phyloP scores from a whole-genome alignment of 2,888 invertebrate species.

The Clunio marinus region DNA sequence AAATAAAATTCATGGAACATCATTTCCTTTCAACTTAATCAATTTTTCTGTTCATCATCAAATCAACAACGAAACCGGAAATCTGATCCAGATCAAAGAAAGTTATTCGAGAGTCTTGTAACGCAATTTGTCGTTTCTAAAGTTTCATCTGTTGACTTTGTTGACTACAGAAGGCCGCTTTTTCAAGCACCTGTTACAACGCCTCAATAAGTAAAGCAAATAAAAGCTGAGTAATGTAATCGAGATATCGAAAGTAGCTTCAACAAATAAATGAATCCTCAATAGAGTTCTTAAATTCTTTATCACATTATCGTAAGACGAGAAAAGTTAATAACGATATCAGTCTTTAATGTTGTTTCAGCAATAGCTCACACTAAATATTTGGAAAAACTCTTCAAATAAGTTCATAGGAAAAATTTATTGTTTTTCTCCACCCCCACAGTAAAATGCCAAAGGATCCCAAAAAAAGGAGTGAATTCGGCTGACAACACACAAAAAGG shows the following conservation, averaged over 20 bases:
- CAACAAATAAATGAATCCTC: no score
- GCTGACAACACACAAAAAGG: background rate
- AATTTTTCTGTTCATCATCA: slow-evolving; percentile 18
- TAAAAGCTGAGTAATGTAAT: slow-evolving; percentile 28
- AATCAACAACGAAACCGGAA: slow-evolving; percentile 16
- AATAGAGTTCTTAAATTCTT: slow-evolving; percentile 25
- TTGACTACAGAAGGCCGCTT: background rate
- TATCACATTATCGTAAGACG: background rate
- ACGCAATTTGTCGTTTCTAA: slow-evolving; percentile 22
- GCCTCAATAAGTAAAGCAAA: slow-evolving; percentile 10
- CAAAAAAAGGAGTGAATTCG: no score
- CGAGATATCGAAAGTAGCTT: slow-evolving; percentile 11
- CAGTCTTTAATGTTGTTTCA: no score
- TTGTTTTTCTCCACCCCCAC: no score
- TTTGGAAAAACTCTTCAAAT: no score
- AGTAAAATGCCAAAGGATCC: no score
- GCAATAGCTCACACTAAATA: no score
- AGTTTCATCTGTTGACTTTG: background rate
- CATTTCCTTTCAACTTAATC: slow-evolving; percentile 15
- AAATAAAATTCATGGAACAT: no score
- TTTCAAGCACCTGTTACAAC: slow-evolving; percentile 38
- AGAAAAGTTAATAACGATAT: no score
- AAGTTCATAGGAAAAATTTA: no score
- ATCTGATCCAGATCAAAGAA: slow-evolving; percentile 36
- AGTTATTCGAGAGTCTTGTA: slow-evolving; percentile 12